Conservation (phyloP, 2,113 vertebrate genomes). For the Saccopteryx leptura region DNA sequence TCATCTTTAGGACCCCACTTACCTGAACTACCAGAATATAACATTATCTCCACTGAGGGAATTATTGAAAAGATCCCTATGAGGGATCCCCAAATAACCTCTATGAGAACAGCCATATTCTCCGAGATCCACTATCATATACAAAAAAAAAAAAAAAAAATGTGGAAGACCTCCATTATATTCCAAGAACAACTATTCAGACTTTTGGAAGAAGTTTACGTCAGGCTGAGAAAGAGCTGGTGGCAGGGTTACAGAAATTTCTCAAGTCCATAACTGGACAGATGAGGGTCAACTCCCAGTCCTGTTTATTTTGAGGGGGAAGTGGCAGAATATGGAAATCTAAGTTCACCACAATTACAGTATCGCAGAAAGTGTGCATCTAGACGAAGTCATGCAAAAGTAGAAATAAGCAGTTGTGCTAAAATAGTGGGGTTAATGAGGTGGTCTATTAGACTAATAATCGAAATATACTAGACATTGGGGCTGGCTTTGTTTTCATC, state of each 20-base stretch:
- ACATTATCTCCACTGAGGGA: neutral
- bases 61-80: neutral
- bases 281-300: neutral
- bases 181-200: neutral
- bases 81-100: neutral
- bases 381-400: neutral
- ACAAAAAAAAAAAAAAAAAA: slow-evolving; percentile 9
- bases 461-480: neutral
- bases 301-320: neutral
- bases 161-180: neutral
- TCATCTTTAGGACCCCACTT: neutral
- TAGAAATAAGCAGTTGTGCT: neutral
- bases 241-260: neutral
- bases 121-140: neutral
- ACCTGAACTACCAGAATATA: neutral
- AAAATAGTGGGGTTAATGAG: neutral
- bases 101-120: neutral
- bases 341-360: neutral
- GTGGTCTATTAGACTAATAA: neutral
- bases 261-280: neutral
- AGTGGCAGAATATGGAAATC: neutral
- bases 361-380: neutral
- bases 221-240: neutral
- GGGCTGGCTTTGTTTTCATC: neutral
- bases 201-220: neutral